These are phyloP conservation scores for Trichoplusia ni DNA, from an alignment of 1,140 invertebrate species.

Conservation along the genomic window DNA sequence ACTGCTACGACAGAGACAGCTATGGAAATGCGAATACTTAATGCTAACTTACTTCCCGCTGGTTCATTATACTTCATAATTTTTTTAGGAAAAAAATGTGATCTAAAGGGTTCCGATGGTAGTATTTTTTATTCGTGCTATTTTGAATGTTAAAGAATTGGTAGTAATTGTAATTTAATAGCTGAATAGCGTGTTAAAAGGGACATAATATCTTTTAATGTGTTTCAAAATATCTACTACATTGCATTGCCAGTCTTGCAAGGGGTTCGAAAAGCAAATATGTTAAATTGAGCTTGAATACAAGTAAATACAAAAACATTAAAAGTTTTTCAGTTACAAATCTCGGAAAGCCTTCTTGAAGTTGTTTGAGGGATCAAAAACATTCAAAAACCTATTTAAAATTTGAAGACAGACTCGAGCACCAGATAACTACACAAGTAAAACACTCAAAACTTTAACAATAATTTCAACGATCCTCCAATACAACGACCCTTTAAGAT, in stretches of 20 bases:
- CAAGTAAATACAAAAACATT: too few species aligned
- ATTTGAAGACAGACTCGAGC: constrained; percentile 21
- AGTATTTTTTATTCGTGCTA: constrained; percentile 29
- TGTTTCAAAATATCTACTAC: background rate
- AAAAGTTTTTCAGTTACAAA: constrained; percentile 25
- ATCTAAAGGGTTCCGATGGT: constrained; percentile 53
- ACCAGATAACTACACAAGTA: constrained; percentile 28
- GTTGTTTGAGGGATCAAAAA: constrained; percentile 23
- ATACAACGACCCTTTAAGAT: constrained; percentile 17
- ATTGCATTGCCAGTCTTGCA: too few species aligned
- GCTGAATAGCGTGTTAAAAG: too few species aligned
- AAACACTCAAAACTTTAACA: constrained; percentile 34
- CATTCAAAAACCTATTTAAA: constrained; percentile 33
- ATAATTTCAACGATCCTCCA: constrained; percentile 32
- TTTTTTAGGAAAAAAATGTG: constrained; percentile 65
- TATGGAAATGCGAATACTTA: constrained; percentile 77
- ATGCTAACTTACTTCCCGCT: constrained; percentile 79
- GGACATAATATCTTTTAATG: too few species aligned
- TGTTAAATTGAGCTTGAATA: too few species aligned
- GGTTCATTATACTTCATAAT: constrained; percentile 80
- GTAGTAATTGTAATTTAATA: too few species aligned
- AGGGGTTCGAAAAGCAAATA: too few species aligned
- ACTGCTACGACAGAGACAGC: constrained; percentile 78
- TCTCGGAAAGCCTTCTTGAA: constrained; percentile 4
- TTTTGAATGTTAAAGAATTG: constrained; percentile 27